Evolutionary conservation across 2,888 invertebrate genomes (phyloP).

Genomic region (Sabellastarte sp.): DNA sequence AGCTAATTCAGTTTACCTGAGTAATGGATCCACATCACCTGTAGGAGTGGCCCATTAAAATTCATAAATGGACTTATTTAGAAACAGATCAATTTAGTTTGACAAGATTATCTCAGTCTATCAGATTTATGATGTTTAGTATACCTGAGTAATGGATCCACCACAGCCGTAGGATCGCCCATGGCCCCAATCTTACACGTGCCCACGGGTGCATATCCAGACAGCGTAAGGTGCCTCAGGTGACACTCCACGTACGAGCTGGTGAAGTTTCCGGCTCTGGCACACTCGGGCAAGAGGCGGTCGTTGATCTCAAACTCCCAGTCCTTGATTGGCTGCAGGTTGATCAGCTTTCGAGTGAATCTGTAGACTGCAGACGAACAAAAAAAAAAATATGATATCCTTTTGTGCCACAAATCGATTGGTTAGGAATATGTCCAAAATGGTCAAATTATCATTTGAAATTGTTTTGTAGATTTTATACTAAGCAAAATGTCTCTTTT

Average conservation of each 20-base stretch:
- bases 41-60: too few species aligned
- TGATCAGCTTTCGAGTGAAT: slow-evolving; percentile 26
- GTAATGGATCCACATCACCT: too few species aligned
- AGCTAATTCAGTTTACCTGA: too few species aligned
- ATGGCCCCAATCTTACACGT: slow-evolving; percentile 70
- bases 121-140: background rate
- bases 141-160: slow-evolving; percentile 65
- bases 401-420: too few species aligned
- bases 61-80: too few species aligned
- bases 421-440: too few species aligned
- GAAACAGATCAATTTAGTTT: too few species aligned
- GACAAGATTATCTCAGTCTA: too few species aligned
- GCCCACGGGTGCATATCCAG: slow-evolving; percentile 76
- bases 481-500: too few species aligned
- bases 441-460: too few species aligned
- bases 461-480: too few species aligned
- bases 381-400: too few species aligned
- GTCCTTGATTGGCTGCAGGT: slow-evolving; percentile 32
- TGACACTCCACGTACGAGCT: slow-evolving; percentile 39
- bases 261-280: slow-evolving; percentile 32
- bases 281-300: slow-evolving; percentile 34
- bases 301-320: slow-evolving; percentile 30
- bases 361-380: slow-evolving; percentile 36
- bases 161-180: slow-evolving; percentile 64
- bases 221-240: slow-evolving; percentile 44